Base-by-base conservation (phyloP, 1,140 invertebrate species). In the Drosophila nannoptera region DNA sequence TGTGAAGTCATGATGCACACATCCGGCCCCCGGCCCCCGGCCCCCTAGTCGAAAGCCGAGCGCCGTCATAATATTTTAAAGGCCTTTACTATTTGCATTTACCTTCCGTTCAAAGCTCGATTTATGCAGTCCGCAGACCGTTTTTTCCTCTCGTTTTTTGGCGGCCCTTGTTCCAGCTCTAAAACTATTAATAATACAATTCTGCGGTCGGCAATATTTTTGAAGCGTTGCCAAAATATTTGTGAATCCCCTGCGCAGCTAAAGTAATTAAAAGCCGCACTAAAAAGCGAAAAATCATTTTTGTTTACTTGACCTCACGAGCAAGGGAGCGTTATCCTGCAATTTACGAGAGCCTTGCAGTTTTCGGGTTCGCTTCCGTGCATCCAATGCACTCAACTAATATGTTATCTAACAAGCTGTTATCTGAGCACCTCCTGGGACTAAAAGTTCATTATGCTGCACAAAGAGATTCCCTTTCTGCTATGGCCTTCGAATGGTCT, bases 201-300 rank as follows among this genome's bases (percentile, higher is more conserved):
- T 46, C 46, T 67, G 38, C 38, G 42, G 46, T 33, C 46, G n/a
- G 60, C 49, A 72, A 61, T 38, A 78, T 64, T 70, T 75, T 68
- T 84, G 75, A 84, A 84, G 80, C 66, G 56, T 75, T 75, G 55
- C n/a, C 35, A 60, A 75, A 82, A 78, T 84, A 82, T 82, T 83
- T 82, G 62, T 55, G n/a, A 45, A 59, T 35, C 60, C 52, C 40
- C 36, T 36, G 38, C 50, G 14, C 7, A 35, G 31, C 42, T 61
- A 55, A 60, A 78, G 55, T 77, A 68, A 82, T 81, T 83, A 71
- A 81, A 59, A 52, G 32, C 14, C 14, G 33, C n/a, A 11, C 11
- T 6, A 36, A 38, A 52, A 70, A 55, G 9, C 6, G 32, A 43
- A 56, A 56, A 56, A 33, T 42, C 38, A 43, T 33, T 56, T 45